Evolutionary conservation across 2,888 invertebrate genomes (phyloP).

Genomic region (Iphiclides podalirius): DNA sequence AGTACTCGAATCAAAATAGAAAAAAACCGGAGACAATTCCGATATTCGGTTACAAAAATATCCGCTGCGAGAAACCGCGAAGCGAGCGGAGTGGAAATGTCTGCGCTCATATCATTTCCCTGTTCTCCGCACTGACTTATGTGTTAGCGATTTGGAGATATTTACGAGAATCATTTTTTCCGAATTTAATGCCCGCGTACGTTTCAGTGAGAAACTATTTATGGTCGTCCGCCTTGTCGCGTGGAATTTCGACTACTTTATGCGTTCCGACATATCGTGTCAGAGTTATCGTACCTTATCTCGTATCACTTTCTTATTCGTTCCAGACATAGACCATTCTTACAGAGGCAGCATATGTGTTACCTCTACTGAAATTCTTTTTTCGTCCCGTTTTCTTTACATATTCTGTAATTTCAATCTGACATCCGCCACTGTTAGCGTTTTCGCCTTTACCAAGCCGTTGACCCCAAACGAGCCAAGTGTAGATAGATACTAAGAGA

Average conservation of each 20-base stretch:
- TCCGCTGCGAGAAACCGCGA: conserved; percentile 8
- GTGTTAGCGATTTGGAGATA: conserved; percentile 4
- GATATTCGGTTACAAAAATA: conserved; percentile 14
- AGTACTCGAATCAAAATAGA: conserved; percentile 11
- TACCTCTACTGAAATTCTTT: no score
- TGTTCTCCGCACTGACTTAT: conserved; percentile 6
- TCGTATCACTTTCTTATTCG: no score
- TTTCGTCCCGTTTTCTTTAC: no score
- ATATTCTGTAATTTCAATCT: no score
- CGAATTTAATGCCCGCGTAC: conserved; percentile 16
- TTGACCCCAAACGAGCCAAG: no score
- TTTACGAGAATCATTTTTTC: conserved; percentile 18
- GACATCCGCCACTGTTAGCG: no score
- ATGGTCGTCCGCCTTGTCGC: conserved; percentile 11
- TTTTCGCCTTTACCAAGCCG: no score
- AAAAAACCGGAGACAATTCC: conserved; percentile 16
- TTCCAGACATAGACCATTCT: no score
- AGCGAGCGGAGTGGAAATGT: conserved; percentile 19
- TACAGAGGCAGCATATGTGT: no score
- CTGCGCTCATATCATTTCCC: conserved; percentile 13
- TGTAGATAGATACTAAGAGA: no score
- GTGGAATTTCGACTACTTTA: conserved; percentile 2
- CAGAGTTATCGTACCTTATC: background rate
- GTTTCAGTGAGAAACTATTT: conserved; percentile 13
- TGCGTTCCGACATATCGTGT: background rate